A percentile compares a stretch with the other conserved stretches of the same genome.
Evolutionary conservation across 2,888 invertebrate genomes (phyloP).

Genomic region (Caenorhabditis zanzibari): DNA sequence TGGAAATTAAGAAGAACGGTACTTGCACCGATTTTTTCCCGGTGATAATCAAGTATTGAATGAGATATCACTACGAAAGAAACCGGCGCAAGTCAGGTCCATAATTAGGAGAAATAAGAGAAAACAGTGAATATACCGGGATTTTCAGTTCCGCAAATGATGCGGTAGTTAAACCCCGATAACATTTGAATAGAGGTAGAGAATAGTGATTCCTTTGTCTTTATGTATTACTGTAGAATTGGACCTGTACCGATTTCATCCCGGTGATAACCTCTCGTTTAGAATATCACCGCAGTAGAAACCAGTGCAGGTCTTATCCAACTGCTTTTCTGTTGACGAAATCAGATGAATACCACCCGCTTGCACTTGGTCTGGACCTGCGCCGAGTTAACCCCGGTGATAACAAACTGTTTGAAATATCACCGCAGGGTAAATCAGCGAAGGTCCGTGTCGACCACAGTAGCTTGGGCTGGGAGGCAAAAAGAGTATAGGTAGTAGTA

Average conservation of each 20-base stretch:
- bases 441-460: constrained; percentile 1
- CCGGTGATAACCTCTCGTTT: constrained; percentile 10
- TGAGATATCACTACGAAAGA: neutral
- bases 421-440: constrained; percentile 11
- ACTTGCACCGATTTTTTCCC: neutral
- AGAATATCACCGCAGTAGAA: constrained; percentile 7
- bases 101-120: neutral
- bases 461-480: neutral
- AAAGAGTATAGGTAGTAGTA: neutral
- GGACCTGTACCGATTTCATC: neutral
- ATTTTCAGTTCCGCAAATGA: neutral
- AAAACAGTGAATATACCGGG: neutral
- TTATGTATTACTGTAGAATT: no score
- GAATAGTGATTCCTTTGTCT: no score
- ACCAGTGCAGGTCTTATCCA: constrained; percentile 2
- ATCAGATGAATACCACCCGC: no score
- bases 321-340: no score
- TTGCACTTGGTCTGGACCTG: neutral
- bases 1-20: neutral
- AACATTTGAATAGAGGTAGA: no score
- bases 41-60: neutral
- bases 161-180: no score
- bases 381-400: constrained; percentile 1
- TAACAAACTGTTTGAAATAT: neutral
- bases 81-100: neutral